Evolutionary conservation across 2,888 invertebrate species (phyloP).

Genomic region (Lissocephala sabroskyi): DNA sequence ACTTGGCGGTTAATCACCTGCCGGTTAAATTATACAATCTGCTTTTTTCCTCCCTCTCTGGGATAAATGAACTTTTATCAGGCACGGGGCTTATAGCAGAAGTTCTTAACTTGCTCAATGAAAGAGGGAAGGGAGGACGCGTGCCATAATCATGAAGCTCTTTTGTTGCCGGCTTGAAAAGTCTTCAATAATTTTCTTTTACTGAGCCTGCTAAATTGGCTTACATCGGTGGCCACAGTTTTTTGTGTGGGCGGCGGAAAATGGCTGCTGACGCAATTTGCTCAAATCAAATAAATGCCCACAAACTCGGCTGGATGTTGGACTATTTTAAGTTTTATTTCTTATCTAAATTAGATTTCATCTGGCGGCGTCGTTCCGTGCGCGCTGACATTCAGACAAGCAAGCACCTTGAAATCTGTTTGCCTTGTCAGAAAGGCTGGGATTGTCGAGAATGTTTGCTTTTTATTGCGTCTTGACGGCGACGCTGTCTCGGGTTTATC

Average conservation of each 20-base stretch:
- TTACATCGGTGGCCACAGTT: no score
- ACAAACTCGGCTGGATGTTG: background rate
- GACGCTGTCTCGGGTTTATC: constrained; percentile 43
- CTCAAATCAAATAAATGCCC: constrained; percentile 2
- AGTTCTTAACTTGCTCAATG: no score
- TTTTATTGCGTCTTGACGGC: constrained; percentile 46
- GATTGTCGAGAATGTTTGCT: constrained; percentile 16
- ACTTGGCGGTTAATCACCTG: no score
- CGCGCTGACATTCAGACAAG: constrained; percentile 30
- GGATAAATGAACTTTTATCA: constrained; percentile 25
- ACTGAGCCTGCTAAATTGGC: no score
- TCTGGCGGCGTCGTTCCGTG: background rate
- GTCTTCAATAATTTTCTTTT: no score
- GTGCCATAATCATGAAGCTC: no score
- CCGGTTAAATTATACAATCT: no score
- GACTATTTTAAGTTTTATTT: constrained; percentile 13
- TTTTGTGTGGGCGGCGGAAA: constrained; percentile 5
- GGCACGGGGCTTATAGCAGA: no score
- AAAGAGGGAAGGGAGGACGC: no score
- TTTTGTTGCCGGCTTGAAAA: no score
- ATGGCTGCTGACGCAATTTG: constrained; percentile 27
- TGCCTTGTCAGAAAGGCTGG: constrained; percentile 16
- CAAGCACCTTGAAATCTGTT: constrained; percentile 21
- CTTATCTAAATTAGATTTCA: constrained; percentile 47
- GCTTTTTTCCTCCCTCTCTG: background rate